Conservation (phyloP, 2,797 vertebrate species). For the Decapterus maruadsi region DNA sequence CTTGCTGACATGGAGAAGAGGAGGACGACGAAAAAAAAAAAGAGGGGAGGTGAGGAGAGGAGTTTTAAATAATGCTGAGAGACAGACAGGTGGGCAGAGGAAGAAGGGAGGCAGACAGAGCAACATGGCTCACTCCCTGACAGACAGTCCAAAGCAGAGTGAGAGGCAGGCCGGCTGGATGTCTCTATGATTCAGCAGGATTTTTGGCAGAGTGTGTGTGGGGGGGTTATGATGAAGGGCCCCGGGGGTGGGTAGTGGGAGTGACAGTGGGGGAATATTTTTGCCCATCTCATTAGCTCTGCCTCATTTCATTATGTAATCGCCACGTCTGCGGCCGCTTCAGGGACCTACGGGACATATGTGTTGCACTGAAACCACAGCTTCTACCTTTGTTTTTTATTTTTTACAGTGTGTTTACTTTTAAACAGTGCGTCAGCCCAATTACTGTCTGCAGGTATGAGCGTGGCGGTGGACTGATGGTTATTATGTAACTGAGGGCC, state of each 20-base stretch:
- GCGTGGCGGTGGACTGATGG: constrained; percentile 46
- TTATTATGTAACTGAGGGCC: constrained; percentile 69
- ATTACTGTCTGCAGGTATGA: constrained; percentile 42
- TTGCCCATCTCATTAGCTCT: constrained; percentile 81
- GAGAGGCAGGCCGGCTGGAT: constrained; percentile 62
- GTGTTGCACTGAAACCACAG: constrained; percentile 24
- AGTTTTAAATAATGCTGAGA: constrained; percentile 47
- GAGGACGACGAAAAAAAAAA: not conserved
- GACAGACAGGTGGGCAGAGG: constrained; percentile 41
- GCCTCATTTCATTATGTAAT: constrained; percentile 82
- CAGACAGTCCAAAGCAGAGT: constrained; percentile 68
- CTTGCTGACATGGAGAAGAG: not conserved
- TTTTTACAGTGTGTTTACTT: constrained; percentile 45
- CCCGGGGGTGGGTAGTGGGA: constrained; percentile 41
- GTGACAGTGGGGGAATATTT: constrained; percentile 48
- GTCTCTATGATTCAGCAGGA: constrained; percentile 79
- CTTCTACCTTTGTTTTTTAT: constrained; percentile 18
- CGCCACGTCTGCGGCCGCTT: constrained; percentile 41
- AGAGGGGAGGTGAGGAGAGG: not conserved
- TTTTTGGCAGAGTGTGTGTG: constrained; percentile 55
- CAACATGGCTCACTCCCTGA: constrained; percentile 54
- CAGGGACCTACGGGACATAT: constrained; percentile 37
- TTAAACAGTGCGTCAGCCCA: constrained; percentile 44
- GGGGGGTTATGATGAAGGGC: constrained; percentile 65
- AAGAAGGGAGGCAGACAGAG: constrained; percentile 35